These are phyloP conservation scores for Nycticorax nycticorax DNA, from an alignment of 2,113 vertebrate species.

Conservation along the genomic window DNA sequence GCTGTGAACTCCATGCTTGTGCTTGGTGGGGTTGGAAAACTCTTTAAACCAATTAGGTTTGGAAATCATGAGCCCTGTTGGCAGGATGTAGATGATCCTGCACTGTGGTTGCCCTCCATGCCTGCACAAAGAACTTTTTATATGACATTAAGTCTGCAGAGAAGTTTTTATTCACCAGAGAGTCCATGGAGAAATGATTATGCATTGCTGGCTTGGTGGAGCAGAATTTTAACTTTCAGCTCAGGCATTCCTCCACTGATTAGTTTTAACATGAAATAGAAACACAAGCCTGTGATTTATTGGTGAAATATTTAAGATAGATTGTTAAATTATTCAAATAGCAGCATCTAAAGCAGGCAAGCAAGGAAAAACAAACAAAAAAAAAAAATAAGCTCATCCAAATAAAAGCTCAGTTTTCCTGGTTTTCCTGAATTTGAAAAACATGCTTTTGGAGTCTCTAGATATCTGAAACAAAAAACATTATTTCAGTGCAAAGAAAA, in stretches of 20 bases:
- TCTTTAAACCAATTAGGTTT: not conserved
- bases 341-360: constrained; percentile 3
- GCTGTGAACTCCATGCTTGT: not conserved
- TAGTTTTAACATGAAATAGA: constrained; percentile 44
- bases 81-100: not conserved
- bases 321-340: constrained; percentile 42
- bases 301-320: constrained; percentile 59
- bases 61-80: not conserved
- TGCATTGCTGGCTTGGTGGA: not conserved
- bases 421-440: not conserved
- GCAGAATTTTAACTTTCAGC: constrained; percentile 45
- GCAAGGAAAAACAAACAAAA: not conserved
- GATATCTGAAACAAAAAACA: not conserved
- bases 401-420: not conserved
- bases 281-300: constrained; percentile 48
- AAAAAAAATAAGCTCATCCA: not conserved
- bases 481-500: not conserved
- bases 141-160: not conserved
- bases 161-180: constrained; percentile 23
- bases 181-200: not conserved
- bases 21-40: not conserved
- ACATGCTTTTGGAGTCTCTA: fast-evolving
- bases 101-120: fast-evolving
- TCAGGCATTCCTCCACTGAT: constrained; percentile 25
- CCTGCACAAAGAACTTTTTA: constrained; percentile 11